A percentile compares a stretch with the other conserved stretches of the same genome.
Conservation (phyloP, 2,797 vertebrate species). For the Apodemus agrarius region DNA sequence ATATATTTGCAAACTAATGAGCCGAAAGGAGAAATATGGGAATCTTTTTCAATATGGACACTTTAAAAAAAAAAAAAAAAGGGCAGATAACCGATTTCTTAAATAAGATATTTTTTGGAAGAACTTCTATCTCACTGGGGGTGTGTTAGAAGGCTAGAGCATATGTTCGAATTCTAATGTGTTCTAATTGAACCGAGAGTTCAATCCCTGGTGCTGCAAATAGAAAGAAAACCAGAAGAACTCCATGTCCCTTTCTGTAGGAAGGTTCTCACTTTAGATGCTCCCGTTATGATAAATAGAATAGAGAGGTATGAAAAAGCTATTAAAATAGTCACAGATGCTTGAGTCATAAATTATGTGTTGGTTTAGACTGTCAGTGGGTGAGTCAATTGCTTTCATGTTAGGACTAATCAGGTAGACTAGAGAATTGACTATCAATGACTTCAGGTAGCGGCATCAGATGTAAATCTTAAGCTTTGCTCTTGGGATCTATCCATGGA, state of each 20-base stretch:
- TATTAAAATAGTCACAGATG: constrained; percentile 82
- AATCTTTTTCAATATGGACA: constrained; percentile 9
- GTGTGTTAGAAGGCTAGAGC: neutral
- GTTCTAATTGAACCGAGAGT: neutral
- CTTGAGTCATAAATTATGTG: constrained; percentile 79
- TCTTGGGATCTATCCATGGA: constrained; percentile 45
- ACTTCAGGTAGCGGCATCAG: constrained; percentile 75
- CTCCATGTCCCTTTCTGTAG: constrained; percentile 25
- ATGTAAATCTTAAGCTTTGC: constrained; percentile 61
- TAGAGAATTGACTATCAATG: constrained; percentile 74
- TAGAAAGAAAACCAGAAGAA: neutral
- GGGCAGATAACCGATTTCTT: constrained; percentile 50
- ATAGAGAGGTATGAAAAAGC: constrained; percentile 79
- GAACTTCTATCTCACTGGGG: constrained; percentile 15
- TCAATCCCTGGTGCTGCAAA: neutral
- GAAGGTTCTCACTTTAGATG: constrained; percentile 69
- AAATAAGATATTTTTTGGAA: constrained; percentile 66
- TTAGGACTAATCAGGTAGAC: constrained; percentile 66
- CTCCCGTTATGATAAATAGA: constrained; percentile 70
- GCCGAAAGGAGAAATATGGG: constrained; percentile 66
- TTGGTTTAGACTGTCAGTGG: constrained; percentile 79
- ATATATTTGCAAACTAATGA: constrained; percentile 70
- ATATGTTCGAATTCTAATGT: neutral
- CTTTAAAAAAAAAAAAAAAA: constrained; percentile 20
- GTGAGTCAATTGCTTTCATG: constrained; percentile 81